A percentile compares a stretch with the other conserved stretches of the same genome.
Conservation (phyloP, 1,140 invertebrate species). For the Pogonomyrmex barbatus region DNA sequence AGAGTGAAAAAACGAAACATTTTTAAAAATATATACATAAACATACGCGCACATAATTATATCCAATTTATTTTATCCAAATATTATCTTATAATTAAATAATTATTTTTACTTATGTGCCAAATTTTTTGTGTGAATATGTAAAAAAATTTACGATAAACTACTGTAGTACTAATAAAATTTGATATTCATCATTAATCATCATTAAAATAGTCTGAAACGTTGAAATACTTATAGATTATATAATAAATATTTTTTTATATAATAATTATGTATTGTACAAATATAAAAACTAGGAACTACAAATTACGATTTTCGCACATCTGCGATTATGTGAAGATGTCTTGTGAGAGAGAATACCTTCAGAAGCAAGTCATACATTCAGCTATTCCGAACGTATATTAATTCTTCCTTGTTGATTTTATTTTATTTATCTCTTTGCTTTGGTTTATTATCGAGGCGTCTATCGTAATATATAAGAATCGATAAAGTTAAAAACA, state of each 20-base stretch:
- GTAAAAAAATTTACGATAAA: not conserved
- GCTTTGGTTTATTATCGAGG: not conserved
- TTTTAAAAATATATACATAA: not conserved
- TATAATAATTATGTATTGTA: not conserved
- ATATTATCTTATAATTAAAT: not conserved
- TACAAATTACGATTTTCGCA: not conserved
- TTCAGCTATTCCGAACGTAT: not conserved
- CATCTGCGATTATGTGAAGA: not conserved
- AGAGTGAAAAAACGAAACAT: not conserved
- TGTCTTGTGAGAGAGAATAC: not conserved
- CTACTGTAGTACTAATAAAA: not conserved
- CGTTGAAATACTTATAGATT: not conserved
- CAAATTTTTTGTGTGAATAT: not conserved
- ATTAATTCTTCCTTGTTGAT: not conserved
- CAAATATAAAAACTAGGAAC: not conserved
- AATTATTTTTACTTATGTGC: not conserved
- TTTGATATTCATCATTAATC: not conserved
- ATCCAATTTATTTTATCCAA: not conserved
- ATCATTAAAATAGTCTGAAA: not conserved
- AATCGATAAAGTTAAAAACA: not conserved
- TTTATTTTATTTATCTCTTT: not conserved
- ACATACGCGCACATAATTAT: too few relatives aligned
- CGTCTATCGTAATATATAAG: not conserved
- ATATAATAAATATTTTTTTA: not conserved
- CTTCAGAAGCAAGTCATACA: not conserved